Conservation (phyloP, 2,797 vertebrate species). For the Sebastes nivosus region DNA sequence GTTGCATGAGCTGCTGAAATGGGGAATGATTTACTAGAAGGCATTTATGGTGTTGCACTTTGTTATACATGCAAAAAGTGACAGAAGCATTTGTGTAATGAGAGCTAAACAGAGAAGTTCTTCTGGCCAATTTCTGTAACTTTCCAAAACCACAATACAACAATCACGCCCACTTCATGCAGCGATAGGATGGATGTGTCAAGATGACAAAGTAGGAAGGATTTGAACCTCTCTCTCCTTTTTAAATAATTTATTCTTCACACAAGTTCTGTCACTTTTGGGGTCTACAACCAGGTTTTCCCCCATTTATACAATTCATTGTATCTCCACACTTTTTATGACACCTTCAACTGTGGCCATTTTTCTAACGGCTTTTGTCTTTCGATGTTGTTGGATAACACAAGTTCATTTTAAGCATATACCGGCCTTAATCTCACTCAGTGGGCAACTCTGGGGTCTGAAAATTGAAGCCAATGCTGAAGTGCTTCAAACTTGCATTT, state of each 20-base stretch:
- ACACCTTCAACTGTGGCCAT: not conserved
- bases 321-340: not conserved
- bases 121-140: not conserved
- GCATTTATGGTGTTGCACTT: not conserved
- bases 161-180: not conserved
- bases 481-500: no score
- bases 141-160: not conserved
- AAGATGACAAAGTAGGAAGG: not conserved
- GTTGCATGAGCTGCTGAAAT: not conserved
- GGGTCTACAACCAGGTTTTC: not conserved
- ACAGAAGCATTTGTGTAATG: not conserved
- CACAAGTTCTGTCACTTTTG: not conserved
- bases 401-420: not conserved
- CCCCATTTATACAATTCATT: not conserved
- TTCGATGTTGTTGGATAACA: not conserved
- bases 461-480: no score
- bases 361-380: not conserved
- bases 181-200: not conserved
- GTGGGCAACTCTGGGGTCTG: no score
- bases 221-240: not conserved
- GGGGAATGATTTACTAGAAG: not conserved
- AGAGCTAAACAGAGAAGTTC: not conserved
- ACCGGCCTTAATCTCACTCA: no score
- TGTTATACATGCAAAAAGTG: not conserved
- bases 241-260: not conserved